Evolutionary conservation across 2,113 vertebrate species (phyloP), one percentile per base, ranked within the genome.

Genomic region (Aegypius monachus): DNA sequence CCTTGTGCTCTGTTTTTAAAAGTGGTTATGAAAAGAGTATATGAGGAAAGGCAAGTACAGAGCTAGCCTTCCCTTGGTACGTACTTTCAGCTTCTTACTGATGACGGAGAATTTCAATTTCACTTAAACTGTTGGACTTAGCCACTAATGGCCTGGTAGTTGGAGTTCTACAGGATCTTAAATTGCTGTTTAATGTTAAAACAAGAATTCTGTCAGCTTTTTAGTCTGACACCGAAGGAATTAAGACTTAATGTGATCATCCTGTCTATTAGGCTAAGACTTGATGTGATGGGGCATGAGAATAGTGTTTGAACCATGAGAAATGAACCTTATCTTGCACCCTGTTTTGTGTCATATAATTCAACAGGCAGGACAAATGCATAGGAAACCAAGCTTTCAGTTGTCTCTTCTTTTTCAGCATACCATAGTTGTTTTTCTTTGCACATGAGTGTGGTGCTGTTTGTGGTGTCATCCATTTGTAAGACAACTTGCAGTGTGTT

Each of bases 361-460:
- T 81, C 14, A 77, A 32, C 7, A 71, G 43, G 20, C 53, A 78
- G n/a, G 22, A 50, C 21, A 84, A 45, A 84, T 81, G 53, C 43
- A 23, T 59, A 42, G n/a, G 59, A 90, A 92, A 45, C 22, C 5
- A 40, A 43, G 6, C 10, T 84, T 59, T 73, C 26, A 14, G 11
- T 95, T 77, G 10, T 42, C 18, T 65, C 21, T 80, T 66, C 26
- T 80, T 34, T 92, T 55, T 65, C 34, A 40, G 22, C 29, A 9
- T 32, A 42, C 9, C 8, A 3, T 58, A 68, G 13, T 58, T 71
- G 29, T 58, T 63, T 21, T 68, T 45, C 29, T 82, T 82, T 66
- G 40, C 19, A 8, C 0, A 0, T 56, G 21, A 4, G 3, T 78
- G 7, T 85, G 22, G 61, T 73, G 38, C 55, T 70, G 23, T 70